Conservation (phyloP, 2,113 vertebrate genomes). For the Caranx ignobilis region DNA sequence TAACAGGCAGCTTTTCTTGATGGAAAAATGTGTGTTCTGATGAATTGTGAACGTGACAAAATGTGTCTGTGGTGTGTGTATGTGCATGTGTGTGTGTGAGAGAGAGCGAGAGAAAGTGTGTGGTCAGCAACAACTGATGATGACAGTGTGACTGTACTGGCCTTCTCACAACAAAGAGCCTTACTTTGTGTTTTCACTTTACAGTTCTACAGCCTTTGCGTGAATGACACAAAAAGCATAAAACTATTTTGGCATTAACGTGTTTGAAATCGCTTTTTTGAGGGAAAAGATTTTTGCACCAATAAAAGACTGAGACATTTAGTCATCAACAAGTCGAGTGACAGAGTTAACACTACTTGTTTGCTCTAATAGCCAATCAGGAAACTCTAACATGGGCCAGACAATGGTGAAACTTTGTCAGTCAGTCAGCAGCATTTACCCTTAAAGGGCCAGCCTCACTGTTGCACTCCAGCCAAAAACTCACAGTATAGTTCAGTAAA, state of each 20-base stretch:
- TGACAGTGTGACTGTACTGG: constrained; percentile 6
- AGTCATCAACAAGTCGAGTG: too few species aligned
- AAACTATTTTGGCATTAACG: not conserved
- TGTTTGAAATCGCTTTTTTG: not conserved
- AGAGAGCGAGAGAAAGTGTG: not conserved
- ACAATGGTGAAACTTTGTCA: too few species aligned
- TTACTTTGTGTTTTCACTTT: not conserved
- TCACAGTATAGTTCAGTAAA: not conserved
- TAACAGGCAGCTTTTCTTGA: constrained; percentile 37
- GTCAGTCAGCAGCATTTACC: too few species aligned
- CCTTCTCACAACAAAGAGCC: not conserved
- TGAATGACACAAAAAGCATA: not conserved
- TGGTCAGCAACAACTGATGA: constrained; percentile 9
- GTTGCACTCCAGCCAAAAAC: not conserved
- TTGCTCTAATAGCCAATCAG: too few species aligned
- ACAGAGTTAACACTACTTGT: too few species aligned
- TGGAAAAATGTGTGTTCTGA: constrained; percentile 40
- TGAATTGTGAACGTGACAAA: constrained; percentile 37
- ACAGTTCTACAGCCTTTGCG: not conserved
- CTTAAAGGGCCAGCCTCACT: too few species aligned
- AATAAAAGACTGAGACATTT: not conserved
- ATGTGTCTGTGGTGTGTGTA: constrained; percentile 2
- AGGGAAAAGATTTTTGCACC: too few species aligned
- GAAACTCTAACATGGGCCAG: too few species aligned
- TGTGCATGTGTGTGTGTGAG: constrained; percentile 10